Evolutionary conservation across 2,113 vertebrate genomes (phyloP).

Genomic region (Mobula birostris): DNA sequence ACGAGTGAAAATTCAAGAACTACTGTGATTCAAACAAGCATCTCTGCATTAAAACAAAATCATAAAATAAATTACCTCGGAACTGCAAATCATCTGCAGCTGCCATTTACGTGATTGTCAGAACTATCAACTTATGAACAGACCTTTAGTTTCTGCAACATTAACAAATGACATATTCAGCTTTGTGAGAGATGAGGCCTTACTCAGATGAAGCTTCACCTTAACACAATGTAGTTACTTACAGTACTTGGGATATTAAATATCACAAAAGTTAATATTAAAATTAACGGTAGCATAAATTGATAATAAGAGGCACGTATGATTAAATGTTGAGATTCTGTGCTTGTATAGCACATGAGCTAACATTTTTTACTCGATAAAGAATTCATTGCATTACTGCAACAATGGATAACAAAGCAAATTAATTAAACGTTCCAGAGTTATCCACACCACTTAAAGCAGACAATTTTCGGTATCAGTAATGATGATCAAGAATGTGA

Average conservation of each 20-base stretch:
- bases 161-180: neutral
- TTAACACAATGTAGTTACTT: neutral
- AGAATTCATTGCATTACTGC: neutral
- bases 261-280: neutral
- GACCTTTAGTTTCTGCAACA: slow-evolving; percentile 14
- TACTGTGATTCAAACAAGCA: neutral
- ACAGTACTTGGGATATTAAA: neutral
- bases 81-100: slow-evolving; percentile 64
- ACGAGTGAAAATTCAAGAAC: no score
- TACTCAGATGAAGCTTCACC: neutral
- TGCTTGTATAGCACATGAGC: neutral
- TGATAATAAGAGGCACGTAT: neutral
- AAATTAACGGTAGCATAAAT: neutral
- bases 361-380: neutral
- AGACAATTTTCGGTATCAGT: neutral
- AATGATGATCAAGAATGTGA: neutral
- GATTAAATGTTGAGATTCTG: neutral
- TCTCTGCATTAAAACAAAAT: slow-evolving; percentile 10
- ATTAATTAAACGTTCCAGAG: neutral
- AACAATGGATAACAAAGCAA: neutral
- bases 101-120: slow-evolving; percentile 33
- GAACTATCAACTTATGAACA: neutral
- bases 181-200: neutral
- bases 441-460: neutral
- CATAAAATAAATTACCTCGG: slow-evolving; percentile 55